phyloP scores from a whole-genome alignment of 2,113 vertebrate genomes.

The Pogona vitticeps region DNA sequence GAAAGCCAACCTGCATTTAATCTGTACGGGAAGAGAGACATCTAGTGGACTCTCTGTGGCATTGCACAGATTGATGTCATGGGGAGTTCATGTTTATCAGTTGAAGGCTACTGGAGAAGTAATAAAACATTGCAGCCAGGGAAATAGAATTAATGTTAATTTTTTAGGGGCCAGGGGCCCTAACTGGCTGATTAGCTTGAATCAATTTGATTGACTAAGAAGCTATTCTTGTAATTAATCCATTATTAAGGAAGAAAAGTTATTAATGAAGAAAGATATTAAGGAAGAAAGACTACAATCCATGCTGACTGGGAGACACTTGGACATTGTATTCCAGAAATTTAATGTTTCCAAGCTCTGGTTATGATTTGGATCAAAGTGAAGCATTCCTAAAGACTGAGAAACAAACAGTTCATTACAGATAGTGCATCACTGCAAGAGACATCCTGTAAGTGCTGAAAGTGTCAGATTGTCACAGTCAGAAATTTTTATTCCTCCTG shows the following conservation, averaged over 20 bases:
- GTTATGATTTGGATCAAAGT: not conserved
- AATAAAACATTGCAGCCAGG: not conserved
- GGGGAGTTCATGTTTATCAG: no score
- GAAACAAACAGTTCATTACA: no score
- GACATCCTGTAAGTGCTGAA: no score
- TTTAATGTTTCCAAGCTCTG: not conserved
- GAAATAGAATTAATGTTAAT: not conserved
- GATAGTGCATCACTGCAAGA: no score
- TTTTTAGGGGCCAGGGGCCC: no score
- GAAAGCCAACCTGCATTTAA: not conserved
- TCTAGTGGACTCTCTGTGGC: not conserved
- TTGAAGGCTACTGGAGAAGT: no score
- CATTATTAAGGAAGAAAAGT: not conserved
- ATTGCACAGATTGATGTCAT: not conserved
- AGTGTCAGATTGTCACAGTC: no score
- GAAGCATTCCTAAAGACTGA: not conserved
- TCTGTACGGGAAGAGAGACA: not conserved
- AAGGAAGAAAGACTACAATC: no score
- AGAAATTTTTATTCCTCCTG: no score
- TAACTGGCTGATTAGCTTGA: not conserved
- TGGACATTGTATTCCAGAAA: no score
- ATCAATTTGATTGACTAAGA: not conserved
- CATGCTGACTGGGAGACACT: no score
- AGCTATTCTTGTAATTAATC: not conserved
- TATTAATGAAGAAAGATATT: no score